These are phyloP conservation scores for Xerus inauris DNA, from an alignment of 2,113 vertebrate genomes.

Conservation along the genomic window DNA sequence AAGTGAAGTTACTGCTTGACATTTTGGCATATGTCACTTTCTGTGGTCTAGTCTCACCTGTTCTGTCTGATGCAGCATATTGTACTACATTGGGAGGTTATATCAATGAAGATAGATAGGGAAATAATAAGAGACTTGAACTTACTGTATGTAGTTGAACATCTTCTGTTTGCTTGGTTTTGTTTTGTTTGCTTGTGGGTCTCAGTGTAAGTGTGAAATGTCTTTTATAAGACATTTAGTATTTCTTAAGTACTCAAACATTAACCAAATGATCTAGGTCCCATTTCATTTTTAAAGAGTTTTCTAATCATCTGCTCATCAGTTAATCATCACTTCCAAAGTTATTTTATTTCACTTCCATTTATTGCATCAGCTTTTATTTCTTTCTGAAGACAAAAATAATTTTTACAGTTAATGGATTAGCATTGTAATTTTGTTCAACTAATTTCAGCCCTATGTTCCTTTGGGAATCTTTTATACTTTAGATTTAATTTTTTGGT, in stretches of 20 bases:
- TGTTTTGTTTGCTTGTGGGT: background rate
- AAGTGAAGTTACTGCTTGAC: slow-evolving; percentile 64
- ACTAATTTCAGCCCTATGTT: slow-evolving; percentile 42
- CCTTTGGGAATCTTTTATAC: background rate
- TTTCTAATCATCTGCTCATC: slow-evolving; percentile 64
- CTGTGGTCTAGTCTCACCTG: background rate
- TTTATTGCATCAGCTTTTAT: slow-evolving; percentile 71
- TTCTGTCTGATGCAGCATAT: background rate
- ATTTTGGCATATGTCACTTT: slow-evolving; percentile 55
- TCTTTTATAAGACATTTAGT: background rate
- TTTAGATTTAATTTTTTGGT: background rate
- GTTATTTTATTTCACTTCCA: slow-evolving; percentile 58
- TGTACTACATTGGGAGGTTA: background rate
- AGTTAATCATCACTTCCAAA: slow-evolving; percentile 64
- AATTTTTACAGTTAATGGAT: slow-evolving; percentile 56
- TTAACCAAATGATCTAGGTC: slow-evolving; percentile 40
- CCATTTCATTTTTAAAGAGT: slow-evolving; percentile 49
- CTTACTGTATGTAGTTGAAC: background rate
- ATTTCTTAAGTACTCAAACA: slow-evolving; percentile 22
- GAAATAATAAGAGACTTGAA: background rate
- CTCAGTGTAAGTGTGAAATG: background rate
- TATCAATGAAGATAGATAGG: background rate
- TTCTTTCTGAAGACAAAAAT: slow-evolving; percentile 63
- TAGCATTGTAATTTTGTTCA: slow-evolving; percentile 45
- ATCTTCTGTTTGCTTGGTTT: background rate